Conservation (phyloP, 2,797 vertebrate genomes). For the Sebastes oblongus region DNA sequence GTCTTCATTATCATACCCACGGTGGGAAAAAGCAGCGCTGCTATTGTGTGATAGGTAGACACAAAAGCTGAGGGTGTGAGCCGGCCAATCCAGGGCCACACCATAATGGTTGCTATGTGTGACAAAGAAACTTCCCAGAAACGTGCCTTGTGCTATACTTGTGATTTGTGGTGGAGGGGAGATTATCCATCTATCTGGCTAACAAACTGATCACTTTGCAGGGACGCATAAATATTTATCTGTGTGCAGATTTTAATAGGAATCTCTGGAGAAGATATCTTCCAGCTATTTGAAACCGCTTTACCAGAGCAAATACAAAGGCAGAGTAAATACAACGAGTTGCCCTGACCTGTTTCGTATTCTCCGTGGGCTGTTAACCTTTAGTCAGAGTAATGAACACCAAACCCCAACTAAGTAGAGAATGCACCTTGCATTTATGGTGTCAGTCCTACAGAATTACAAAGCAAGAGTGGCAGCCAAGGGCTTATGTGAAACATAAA, state of each 20-base stretch:
- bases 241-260: neutral
- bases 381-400: neutral
- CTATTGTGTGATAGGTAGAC: constrained; percentile 79
- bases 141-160: constrained; percentile 12
- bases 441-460: constrained; percentile 1
- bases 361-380: neutral
- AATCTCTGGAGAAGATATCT: neutral
- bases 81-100: constrained; percentile 65
- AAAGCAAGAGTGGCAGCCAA: neutral
- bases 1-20: constrained; percentile 83
- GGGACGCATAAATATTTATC: neutral
- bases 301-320: neutral
- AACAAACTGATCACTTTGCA: neutral
- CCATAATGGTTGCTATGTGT: constrained; percentile 55
- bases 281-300: neutral
- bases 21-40: constrained; percentile 83
- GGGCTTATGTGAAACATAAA: neutral
- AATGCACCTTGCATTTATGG: constrained; percentile 1
- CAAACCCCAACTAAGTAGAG: neutral
- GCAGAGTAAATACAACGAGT: constrained; percentile 6
- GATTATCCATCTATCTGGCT: neutral
- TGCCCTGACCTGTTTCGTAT: constrained; percentile 22
- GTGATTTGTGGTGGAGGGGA: constrained; percentile 4
- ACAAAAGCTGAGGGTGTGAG: constrained; percentile 78
- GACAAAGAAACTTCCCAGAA: constrained; percentile 56